Conservation (phyloP, 2,113 vertebrate genomes). For the Python bivittatus region DNA sequence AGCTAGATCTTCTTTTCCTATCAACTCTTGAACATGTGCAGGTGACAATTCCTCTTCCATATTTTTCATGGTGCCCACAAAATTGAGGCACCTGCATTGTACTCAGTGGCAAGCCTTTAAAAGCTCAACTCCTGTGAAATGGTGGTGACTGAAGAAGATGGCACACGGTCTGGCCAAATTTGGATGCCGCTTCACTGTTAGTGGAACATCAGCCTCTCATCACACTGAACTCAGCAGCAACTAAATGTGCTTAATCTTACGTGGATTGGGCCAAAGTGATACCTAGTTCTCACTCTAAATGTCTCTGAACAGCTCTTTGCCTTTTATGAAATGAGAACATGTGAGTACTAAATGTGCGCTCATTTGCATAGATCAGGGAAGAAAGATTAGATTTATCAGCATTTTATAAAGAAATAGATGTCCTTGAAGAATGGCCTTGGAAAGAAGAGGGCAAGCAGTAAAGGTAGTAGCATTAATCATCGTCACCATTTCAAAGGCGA, state of each 20-base stretch:
- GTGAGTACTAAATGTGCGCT: slow-evolving; percentile 43
- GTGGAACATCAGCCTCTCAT: neutral
- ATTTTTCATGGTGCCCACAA: no score
- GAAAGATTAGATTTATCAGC: slow-evolving; percentile 74
- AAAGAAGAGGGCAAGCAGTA: slow-evolving; percentile 68
- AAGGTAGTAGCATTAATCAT: slow-evolving; percentile 79
- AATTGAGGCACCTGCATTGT: no score
- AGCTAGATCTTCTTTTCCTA: neutral
- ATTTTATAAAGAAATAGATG: slow-evolving; percentile 63
- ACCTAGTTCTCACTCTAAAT: neutral
- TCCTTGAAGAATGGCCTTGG: slow-evolving; percentile 73
- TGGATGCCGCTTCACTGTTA: neutral
- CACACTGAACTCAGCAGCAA: neutral
- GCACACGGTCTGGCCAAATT: neutral
- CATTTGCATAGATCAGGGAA: slow-evolving; percentile 61
- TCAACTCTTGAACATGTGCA: neutral
- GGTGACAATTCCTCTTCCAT: neutral
- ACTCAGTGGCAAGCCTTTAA: neutral
- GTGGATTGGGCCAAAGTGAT: neutral
- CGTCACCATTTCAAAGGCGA: slow-evolving; percentile 63
- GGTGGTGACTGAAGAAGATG: neutral
- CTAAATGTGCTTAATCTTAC: neutral
- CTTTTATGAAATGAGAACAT: slow-evolving; percentile 40
- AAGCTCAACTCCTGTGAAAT: neutral
- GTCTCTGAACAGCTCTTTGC: slow-evolving; percentile 12